phyloP scores from a whole-genome alignment of 64 coral and sea anemone genomes.

The Pachyseris speciosa region DNA sequence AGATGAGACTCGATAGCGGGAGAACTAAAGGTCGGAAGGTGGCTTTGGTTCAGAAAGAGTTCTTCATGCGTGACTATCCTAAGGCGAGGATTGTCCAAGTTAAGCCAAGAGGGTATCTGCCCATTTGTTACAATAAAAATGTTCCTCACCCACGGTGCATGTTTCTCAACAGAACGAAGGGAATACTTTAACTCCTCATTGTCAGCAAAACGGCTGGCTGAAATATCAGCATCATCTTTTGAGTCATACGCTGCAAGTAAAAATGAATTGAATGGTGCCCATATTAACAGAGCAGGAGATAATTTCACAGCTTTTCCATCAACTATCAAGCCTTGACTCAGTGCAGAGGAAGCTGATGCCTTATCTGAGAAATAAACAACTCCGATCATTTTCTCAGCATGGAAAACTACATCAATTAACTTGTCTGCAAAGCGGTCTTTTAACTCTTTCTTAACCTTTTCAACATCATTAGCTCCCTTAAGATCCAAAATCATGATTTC shows the following conservation, averaged over 20 bases:
- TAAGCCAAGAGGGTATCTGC: constrained; percentile 96
- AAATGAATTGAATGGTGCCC: constrained; percentile 58
- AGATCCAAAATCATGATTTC: constrained; percentile 76
- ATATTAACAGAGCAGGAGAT: constrained; percentile 70
- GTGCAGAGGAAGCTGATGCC: constrained; percentile 35
- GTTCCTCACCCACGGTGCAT: constrained; percentile 96
- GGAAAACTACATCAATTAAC: constrained; percentile 61
- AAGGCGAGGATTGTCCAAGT: constrained; percentile 93
- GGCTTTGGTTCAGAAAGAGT: constrained; percentile 87
- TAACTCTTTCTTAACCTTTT: constrained; percentile 66
- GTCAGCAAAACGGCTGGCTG: constrained; percentile 98
- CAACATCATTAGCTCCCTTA: constrained; percentile 68
- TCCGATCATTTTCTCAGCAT: constrained; percentile 68
- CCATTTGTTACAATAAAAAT: constrained; percentile 99
- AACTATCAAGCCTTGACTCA: constrained; percentile 57
- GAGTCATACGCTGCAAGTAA: constrained; percentile 2
- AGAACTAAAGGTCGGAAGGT: constrained; percentile 98
- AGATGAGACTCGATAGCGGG: constrained; percentile 96
- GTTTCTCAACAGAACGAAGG: constrained; percentile 93
- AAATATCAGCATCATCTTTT: constrained; percentile 70
- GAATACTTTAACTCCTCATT: constrained; percentile 96
- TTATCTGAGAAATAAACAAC: constrained; percentile 77
- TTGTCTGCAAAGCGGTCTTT: constrained; percentile 59
- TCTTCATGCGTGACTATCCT: constrained; percentile 89
- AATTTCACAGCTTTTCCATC: constrained; percentile 66